Conservation (phyloP, 2,888 invertebrate species). For the Calameuta pallipes region DNA sequence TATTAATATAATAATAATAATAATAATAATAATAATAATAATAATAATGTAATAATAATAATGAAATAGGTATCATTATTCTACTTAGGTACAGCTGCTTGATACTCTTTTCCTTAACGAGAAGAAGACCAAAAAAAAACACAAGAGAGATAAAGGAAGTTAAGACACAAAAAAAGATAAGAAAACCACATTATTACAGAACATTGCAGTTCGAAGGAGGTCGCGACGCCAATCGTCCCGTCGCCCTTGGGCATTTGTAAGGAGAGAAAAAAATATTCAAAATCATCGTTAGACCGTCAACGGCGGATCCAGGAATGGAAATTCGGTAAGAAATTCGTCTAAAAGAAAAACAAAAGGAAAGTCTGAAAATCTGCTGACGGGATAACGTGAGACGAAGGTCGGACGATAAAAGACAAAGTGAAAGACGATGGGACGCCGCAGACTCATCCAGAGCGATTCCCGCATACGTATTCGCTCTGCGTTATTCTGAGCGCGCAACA, state of each 20-base stretch:
- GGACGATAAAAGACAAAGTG: neutral
- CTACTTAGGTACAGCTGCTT: slow-evolving; percentile 63
- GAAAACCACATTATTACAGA: slow-evolving; percentile 24
- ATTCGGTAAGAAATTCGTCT: neutral
- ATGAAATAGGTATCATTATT: slow-evolving; percentile 52
- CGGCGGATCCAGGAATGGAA: neutral
- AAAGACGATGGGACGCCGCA: neutral
- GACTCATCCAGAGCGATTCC: neutral
- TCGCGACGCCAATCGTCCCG: slow-evolving; percentile 19
- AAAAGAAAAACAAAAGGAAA: neutral
- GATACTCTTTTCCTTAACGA: slow-evolving; percentile 46
- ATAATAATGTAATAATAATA: slow-evolving; percentile 43
- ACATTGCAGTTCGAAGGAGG: neutral
- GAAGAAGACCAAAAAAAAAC: slow-evolving; percentile 34
- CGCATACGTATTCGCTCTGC: neutral
- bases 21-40: slow-evolving; percentile 39
- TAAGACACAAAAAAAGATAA: slow-evolving; percentile 33
- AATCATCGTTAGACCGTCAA: neutral
- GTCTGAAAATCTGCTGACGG: neutral
- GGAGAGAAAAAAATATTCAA: slow-evolving; percentile 16
- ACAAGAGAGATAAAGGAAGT: slow-evolving; percentile 34
- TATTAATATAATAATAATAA: slow-evolving; percentile 42
- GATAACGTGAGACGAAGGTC: neutral
- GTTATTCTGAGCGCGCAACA: neutral
- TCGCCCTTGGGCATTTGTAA: slow-evolving; percentile 22